Evolutionary conservation across 2,113 vertebrate species (phyloP), one percentile per base, ranked within the genome.

Genomic region (Chinchilla lanigera): DNA sequence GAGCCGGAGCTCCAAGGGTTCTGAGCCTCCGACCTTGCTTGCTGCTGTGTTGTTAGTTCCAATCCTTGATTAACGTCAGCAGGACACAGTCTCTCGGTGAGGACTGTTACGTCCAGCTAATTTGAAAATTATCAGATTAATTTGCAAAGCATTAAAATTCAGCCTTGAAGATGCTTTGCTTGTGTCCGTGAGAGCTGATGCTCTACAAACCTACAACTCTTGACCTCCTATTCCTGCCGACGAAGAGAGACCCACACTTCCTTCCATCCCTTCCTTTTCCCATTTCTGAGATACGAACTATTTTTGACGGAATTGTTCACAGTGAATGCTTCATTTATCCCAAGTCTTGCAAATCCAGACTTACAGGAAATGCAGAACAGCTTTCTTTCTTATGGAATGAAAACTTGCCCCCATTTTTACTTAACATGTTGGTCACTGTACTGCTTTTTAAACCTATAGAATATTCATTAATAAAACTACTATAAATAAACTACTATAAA

Each of bases 1-100:
- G 1, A 56, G 35, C 3, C 0, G 5, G 0, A n/a, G 38, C 47
- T 52, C 56, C 10, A 0, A 73, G 20, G 56, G 26, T 8, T 41
- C 2, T 17, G n/a, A 3, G 24, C 4, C 24, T 3, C 3, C 1
- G 10, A 22, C 22, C 24, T 19, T 44, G 28, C 30, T 41, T 17
- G 14, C n/a, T 22, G 2, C 12, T 14, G 0, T 24, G 2, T 4
- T 5, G 16, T 17, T 52, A 7, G 41, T 63, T 22, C 58, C 16
- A 33, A 35, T 20, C 14, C 38, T 4, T 30, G 24, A 3, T 4
- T 0, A 13, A 7, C 6, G 20, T 38, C 78, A 22, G 11, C 77
- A 33, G 19, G 7, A 16, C 35, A 17, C 0, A n/a, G 16, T 20
- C 41, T 85, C 75, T 71, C 2, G 0, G 28, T 0, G 35, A 58